Evolutionary conservation across 2,888 invertebrate genomes (phyloP).

Genomic region (Stenchaetothrips biformis): DNA sequence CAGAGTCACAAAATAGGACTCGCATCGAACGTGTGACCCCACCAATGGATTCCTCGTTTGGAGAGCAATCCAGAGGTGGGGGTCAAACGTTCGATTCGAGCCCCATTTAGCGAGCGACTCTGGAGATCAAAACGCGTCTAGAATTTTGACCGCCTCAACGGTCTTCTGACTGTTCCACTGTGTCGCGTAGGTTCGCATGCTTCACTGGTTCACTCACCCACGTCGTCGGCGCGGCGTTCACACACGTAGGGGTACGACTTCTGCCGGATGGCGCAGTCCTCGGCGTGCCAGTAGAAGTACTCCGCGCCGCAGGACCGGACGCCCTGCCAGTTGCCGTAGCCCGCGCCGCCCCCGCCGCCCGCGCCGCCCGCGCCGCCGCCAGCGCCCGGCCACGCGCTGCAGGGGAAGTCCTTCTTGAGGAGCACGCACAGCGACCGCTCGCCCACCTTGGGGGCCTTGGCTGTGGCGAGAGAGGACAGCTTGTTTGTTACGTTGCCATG

Average conservation of each 20-base stretch:
- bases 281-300: conserved; percentile 50
- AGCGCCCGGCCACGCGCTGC: conserved; percentile 42
- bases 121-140: too few species aligned
- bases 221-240: conserved; percentile 49
- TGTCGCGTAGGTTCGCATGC: neutral
- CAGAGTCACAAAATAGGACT: too few species aligned
- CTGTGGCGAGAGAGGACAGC: neutral
- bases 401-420: conserved; percentile 46
- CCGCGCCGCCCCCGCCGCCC: neutral
- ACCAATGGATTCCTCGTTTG: too few species aligned
- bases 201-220: conserved; percentile 42
- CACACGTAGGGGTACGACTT: conserved; percentile 50
- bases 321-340: conserved; percentile 27
- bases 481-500: too few species aligned
- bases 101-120: too few species aligned
- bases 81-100: too few species aligned
- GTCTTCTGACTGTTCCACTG: too few species aligned
- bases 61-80: too few species aligned
- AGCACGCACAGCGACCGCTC: conserved; percentile 46
- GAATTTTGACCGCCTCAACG: too few species aligned
- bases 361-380: conserved; percentile 25
- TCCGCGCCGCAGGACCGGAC: conserved; percentile 44
- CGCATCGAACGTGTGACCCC: too few species aligned
- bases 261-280: conserved; percentile 47
- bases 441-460: neutral